Percentiles rank a stretch among this genome's conserved stretches.
Evolutionary conservation across 2,797 vertebrate species (phyloP).

Genomic region (Acanthurus lineatus): DNA sequence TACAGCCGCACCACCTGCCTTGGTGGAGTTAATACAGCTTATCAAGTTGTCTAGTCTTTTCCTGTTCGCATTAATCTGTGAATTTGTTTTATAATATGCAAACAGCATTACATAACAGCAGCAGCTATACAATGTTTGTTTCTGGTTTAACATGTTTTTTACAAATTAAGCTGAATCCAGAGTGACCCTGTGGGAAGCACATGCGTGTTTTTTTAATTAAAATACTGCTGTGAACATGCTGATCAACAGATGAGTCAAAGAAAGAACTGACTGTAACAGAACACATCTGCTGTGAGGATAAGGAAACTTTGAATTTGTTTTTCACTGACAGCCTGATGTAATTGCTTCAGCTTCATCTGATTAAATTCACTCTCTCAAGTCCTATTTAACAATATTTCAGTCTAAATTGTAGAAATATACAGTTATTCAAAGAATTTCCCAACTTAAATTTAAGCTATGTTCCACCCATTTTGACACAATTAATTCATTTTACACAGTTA

Average conservation of each 20-base stretch:
- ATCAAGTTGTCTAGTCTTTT: constrained; percentile 50
- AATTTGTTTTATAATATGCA: constrained; percentile 51
- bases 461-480: not conserved
- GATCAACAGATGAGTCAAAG: not conserved
- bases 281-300: constrained; percentile 1
- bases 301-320: not conserved
- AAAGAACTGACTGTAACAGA: not conserved
- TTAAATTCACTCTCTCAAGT: not conserved
- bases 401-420: not conserved
- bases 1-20: constrained; percentile 24
- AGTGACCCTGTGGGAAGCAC: not conserved
- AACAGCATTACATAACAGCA: constrained; percentile 44
- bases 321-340: not conserved
- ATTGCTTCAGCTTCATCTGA: not conserved
- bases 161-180: not conserved
- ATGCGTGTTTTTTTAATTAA: not conserved
- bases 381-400: not conserved
- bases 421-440: not conserved
- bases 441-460: not conserved
- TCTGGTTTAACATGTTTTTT: constrained; percentile 3
- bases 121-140: not conserved
- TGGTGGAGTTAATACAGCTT: constrained; percentile 34
- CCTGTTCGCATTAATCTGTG: constrained; percentile 46
- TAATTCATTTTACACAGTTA: not conserved
- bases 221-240: not conserved